Percentiles rank a stretch among this genome's conserved stretches.
phyloP scores from a whole-genome alignment of 2,888 invertebrate genomes.

The Ischnus inquisitorius region DNA sequence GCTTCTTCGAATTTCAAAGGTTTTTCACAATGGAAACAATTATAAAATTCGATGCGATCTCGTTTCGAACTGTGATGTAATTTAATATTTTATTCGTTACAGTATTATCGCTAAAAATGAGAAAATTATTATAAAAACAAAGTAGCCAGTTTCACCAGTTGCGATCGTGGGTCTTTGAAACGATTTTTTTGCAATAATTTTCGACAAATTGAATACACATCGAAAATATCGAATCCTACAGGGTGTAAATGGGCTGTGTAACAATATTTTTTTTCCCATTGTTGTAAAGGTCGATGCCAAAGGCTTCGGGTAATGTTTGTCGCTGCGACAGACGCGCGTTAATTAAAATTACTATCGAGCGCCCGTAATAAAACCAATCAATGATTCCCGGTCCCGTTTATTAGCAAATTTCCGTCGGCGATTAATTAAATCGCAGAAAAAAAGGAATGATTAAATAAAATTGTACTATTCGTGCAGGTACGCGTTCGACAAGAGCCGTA shows the following conservation, averaged over 20 bases:
- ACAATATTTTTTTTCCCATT: neutral
- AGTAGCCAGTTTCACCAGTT: neutral
- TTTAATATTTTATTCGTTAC: neutral
- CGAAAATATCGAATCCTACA: neutral
- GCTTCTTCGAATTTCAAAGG: neutral
- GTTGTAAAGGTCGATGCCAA: neutral
- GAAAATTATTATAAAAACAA: neutral
- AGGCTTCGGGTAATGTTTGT: neutral
- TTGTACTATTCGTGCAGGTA: slow-evolving; percentile 7
- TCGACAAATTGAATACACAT: neutral
- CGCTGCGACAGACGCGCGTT: neutral
- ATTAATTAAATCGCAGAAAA: neutral
- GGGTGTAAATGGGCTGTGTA: neutral
- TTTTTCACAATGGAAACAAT: neutral
- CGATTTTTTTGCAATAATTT: too few species aligned
- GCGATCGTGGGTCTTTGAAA: neutral
- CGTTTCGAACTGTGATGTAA: neutral
- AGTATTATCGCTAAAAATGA: neutral
- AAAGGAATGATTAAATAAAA: neutral
- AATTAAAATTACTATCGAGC: neutral
- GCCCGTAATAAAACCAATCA: slow-evolving; percentile 12
- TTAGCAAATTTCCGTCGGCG: neutral
- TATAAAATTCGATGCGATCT: neutral
- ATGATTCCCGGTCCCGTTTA: slow-evolving; percentile 11
- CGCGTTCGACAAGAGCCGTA: slow-evolving; percentile 42